Evolutionary conservation across 92 coral and sea anemone genomes (phyloP).

Genomic region (Anthopleura xanthogrammica): DNA sequence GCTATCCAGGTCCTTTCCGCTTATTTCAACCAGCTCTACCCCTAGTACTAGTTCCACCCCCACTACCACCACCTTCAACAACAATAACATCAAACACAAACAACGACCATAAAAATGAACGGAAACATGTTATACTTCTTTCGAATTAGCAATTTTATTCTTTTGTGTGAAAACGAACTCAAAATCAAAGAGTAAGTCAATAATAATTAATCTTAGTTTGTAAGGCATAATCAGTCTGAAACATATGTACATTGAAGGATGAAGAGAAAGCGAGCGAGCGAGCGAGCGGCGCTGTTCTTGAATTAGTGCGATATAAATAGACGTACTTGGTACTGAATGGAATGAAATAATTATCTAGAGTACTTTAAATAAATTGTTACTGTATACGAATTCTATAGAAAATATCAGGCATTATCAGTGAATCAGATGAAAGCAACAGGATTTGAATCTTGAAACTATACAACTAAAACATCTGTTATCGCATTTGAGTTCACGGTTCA

Average conservation of each 20-base stretch:
- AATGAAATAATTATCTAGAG: background rate
- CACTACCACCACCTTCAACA: background rate
- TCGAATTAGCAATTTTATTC: conserved; percentile 41
- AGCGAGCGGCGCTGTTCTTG: background rate
- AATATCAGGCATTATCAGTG: conserved; percentile 16
- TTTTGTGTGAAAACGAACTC: conserved; percentile 48
- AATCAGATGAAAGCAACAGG: background rate
- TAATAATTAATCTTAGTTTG: conserved; percentile 1
- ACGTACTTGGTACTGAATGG: conserved; percentile 11
- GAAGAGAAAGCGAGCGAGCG: background rate
- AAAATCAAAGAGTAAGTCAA: conserved; percentile 37
- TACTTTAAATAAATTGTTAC: background rate
- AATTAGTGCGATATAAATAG: conserved; percentile 12
- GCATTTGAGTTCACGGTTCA: background rate
- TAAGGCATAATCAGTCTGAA: conserved; percentile 16
- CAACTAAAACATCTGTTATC: background rate
- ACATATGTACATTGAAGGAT: conserved; percentile 5
- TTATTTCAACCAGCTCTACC: too few species aligned
- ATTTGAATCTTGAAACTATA: background rate
- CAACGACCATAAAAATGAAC: background rate
- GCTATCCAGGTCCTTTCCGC: too few species aligned
- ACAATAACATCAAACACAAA: background rate
- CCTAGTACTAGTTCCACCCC: too few species aligned
- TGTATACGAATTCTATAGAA: conserved; percentile 11
- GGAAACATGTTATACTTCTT: background rate